Conservation (phyloP, 2,797 vertebrate genomes). For the Oceanodroma leucorhoa region DNA sequence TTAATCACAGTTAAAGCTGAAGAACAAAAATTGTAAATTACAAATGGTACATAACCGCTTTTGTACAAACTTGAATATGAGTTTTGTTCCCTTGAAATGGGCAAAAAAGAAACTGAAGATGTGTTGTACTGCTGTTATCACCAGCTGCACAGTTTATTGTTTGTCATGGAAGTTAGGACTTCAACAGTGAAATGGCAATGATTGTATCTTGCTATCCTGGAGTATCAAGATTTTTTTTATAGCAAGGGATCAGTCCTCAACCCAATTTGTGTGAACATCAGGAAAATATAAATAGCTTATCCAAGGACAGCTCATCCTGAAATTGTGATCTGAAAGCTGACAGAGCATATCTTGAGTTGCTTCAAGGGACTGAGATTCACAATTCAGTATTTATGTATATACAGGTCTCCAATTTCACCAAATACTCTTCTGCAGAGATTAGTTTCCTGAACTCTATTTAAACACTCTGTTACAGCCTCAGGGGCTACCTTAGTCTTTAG, state of each 20-base stretch:
- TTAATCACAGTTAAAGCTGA: neutral
- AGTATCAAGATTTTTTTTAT: neutral
- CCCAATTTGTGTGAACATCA: neutral
- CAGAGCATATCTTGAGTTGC: neutral
- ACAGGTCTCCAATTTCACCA: neutral
- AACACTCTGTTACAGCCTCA: neutral
- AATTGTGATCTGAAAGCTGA: neutral
- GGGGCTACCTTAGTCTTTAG: neutral
- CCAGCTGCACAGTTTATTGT: slow-evolving; percentile 29
- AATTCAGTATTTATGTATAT: neutral
- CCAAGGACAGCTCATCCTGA: neutral
- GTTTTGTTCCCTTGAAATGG: neutral
- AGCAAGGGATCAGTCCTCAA: neutral
- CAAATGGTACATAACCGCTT: neutral
- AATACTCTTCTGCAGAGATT: neutral
- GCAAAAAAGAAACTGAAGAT: neutral
- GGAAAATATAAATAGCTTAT: neutral
- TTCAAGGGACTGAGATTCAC: neutral
- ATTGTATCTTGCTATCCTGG: neutral
- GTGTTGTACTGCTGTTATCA: neutral
- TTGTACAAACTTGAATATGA: neutral
- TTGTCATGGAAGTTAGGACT: neutral
- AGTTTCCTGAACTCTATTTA: neutral
- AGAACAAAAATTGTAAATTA: neutral
- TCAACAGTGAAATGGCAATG: neutral